Percentiles rank a stretch among this genome's conserved stretches.
phyloP scores from a whole-genome alignment of 92 coral and sea anemone species.

The Meandrina meandrites region DNA sequence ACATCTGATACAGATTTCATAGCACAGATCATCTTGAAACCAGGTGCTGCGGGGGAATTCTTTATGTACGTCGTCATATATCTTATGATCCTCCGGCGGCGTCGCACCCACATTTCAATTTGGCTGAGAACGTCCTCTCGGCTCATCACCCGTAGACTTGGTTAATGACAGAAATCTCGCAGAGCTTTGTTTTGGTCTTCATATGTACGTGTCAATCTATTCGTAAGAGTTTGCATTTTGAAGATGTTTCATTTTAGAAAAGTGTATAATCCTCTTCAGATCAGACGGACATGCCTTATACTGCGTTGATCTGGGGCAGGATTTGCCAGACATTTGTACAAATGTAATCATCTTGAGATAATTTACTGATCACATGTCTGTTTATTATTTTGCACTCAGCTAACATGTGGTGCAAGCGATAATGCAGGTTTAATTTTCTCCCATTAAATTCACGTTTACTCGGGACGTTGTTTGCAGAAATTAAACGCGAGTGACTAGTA shows the following conservation, averaged over 20 bases:
- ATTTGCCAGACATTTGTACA: background rate
- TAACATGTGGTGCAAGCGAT: slow-evolving; percentile 2
- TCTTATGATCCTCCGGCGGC: background rate
- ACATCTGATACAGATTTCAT: background rate
- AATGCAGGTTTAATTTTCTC: background rate
- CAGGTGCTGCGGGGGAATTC: no score
- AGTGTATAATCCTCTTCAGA: background rate
- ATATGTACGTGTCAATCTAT: background rate
- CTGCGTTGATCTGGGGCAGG: background rate
- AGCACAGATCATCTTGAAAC: background rate
- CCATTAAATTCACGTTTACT: slow-evolving; percentile 1
- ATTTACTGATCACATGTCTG: background rate
- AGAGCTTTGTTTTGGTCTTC: background rate
- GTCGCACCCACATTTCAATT: background rate
- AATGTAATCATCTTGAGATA: slow-evolving; percentile 13
- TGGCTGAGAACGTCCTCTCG: background rate
- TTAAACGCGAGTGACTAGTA: slow-evolving; percentile 18
- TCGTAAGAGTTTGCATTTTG: background rate
- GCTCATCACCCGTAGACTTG: background rate
- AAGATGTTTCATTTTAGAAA: background rate
- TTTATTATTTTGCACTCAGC: background rate
- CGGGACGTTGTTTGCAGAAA: background rate
- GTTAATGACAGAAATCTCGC: background rate
- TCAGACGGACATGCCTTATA: background rate
- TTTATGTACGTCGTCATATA: no score